Conservation (phyloP, 2,113 vertebrate genomes). For the Prietella phreatophila region DNA sequence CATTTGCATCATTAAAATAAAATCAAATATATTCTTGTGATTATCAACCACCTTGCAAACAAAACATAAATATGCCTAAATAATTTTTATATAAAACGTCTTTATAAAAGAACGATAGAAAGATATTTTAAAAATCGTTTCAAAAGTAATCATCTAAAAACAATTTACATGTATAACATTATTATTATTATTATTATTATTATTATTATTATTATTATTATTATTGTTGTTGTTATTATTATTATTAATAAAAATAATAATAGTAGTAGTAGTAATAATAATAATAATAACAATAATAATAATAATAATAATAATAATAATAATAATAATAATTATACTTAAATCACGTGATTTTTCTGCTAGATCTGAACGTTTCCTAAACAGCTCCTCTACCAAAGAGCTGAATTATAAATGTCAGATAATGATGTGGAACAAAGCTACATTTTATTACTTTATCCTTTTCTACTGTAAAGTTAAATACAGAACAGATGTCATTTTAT, state of each 20-base stretch:
- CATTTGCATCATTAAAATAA: not conserved
- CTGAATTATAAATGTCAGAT: not conserved
- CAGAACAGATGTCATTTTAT: constrained; percentile 25
- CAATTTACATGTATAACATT: too few species aligned
- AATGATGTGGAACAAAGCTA: not conserved
- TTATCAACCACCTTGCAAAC: not conserved
- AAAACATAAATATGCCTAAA: not conserved
- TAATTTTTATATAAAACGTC: not conserved
- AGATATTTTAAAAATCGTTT: not conserved
- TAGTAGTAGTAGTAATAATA: not conserved
- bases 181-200: too few species aligned
- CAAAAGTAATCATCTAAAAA: not conserved
- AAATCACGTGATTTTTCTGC: not conserved
- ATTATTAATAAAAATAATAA: not conserved
- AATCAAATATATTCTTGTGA: not conserved
- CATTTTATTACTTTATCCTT: not conserved
- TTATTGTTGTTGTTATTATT: too few species aligned
- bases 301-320: too few species aligned
- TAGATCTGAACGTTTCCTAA: not conserved
- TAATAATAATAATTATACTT: too few species aligned
- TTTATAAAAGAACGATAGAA: not conserved
- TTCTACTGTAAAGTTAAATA: not conserved
- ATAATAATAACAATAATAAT: not conserved
- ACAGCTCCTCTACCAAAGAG: not conserved
- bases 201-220: too few species aligned